phyloP scores from a whole-genome alignment of 2,888 invertebrate genomes.

The Chouioia cunea region DNA sequence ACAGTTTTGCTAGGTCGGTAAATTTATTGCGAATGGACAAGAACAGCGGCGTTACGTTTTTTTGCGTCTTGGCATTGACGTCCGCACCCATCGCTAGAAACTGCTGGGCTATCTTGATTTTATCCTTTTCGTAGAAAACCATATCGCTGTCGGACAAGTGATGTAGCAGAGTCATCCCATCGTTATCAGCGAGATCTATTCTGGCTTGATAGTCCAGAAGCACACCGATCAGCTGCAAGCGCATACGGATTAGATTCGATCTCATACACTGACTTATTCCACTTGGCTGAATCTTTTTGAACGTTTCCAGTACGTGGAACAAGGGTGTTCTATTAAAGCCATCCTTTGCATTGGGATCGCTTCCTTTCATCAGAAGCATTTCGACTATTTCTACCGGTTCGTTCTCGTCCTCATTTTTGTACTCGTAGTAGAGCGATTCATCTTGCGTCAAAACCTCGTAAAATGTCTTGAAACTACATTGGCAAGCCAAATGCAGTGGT shows the following conservation, averaged over 20 bases:
- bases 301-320: conserved; percentile 14
- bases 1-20: neutral
- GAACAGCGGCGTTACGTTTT: conserved; percentile 3
- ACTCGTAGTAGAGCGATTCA: neutral
- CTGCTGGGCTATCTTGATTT: neutral
- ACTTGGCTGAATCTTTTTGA: neutral
- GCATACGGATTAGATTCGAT: neutral
- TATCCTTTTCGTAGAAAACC: conserved; percentile 6
- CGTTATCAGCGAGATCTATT: conserved; percentile 3
- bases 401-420: neutral
- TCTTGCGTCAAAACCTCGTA: neutral
- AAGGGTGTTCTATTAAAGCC: conserved; percentile 15
- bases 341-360: conserved; percentile 7
- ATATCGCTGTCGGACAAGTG: conserved; percentile 1
- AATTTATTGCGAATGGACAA: conserved; percentile 7
- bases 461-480: neutral
- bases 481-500: conserved; percentile 17
- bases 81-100: conserved; percentile 2
- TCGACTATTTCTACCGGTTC: conserved; percentile 10
- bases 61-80: conserved; percentile 2
- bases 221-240: neutral
- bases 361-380: neutral
- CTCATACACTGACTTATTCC: neutral
- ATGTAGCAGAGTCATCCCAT: conserved; percentile 12
- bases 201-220: conserved; percentile 1